A percentile compares a stretch with the other conserved stretches of the same genome.
These are phyloP conservation scores for Taenaris catops DNA, from an alignment of 2,888 invertebrate genomes.

Conservation along the genomic window DNA sequence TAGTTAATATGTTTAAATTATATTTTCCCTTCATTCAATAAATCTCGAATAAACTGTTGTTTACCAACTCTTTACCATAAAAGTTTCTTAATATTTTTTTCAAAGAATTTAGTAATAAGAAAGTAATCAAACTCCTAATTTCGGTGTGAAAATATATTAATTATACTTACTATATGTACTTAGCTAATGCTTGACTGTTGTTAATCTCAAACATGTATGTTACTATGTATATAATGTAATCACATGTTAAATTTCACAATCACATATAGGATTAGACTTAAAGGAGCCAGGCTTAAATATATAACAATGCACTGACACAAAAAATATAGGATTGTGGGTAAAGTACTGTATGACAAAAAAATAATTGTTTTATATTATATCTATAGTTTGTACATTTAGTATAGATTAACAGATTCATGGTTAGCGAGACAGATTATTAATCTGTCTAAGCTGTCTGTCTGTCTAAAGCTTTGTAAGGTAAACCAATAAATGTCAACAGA, in stretches of 20 bases:
- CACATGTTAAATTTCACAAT: conserved; percentile 73
- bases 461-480: no score
- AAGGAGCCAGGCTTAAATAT: conserved; percentile 58
- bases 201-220: conserved; percentile 72
- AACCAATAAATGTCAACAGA: no score
- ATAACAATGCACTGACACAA: conserved; percentile 74
- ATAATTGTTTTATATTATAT: conserved; percentile 34
- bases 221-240: conserved; percentile 75
- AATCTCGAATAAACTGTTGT: no score
- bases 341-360: conserved; percentile 60
- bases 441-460: no score
- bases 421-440: no score
- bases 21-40: no score
- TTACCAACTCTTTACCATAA: no score
- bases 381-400: conserved; percentile 22
- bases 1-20: no score
- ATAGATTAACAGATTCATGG: conserved; percentile 14
- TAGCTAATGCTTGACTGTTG: conserved; percentile 74
- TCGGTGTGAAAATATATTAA: conserved; percentile 26
- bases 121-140: conserved; percentile 21
- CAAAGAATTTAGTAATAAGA: conserved; percentile 23
- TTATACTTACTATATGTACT: conserved; percentile 32
- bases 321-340: conserved; percentile 66
- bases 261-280: conserved; percentile 55
- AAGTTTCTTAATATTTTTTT: no score